Percentiles rank a stretch among this genome's conserved stretches.
These are phyloP conservation scores for Apis cerana DNA, from an alignment of 1,140 invertebrate genomes.

Conservation along the genomic window DNA sequence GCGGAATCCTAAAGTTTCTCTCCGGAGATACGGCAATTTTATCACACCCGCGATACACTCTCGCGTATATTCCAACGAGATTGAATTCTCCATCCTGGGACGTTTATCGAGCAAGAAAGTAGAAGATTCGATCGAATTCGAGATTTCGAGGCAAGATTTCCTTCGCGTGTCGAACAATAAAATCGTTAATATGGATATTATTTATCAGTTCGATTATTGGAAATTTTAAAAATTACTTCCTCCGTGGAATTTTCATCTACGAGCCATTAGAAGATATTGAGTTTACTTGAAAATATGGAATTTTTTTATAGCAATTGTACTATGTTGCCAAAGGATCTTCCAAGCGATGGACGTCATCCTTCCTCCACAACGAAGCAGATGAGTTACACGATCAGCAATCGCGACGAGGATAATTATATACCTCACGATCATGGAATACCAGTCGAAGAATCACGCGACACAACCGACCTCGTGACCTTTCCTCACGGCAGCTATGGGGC, in stretches of 20 bases:
- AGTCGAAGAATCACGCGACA: constrained; percentile 19
- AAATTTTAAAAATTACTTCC: too few relatives aligned
- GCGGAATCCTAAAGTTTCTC: not conserved
- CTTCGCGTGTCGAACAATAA: not conserved
- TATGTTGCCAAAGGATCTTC: too few relatives aligned
- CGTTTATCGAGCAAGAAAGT: not conserved
- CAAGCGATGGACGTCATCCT: too few relatives aligned
- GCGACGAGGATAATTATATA: not conserved
- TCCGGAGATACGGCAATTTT: not conserved
- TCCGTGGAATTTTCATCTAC: too few relatives aligned
- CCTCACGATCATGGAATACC: not conserved
- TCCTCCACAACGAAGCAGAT: not conserved
- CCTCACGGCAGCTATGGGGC: not conserved
- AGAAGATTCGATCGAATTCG: not conserved
- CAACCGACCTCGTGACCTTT: constrained; percentile 51
- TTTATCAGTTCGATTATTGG: not conserved
- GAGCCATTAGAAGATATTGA: too few relatives aligned
- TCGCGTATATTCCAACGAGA: constrained; percentile 3
- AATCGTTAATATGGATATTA: too few relatives aligned
- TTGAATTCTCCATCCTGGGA: not conserved
- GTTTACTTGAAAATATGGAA: too few relatives aligned
- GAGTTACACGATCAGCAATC: not conserved
- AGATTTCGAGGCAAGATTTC: not conserved
- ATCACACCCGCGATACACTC: not conserved
- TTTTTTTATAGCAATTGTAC: too few relatives aligned